Conservation (phyloP, 2,113 vertebrate species). For the Grallaria varia region DNA sequence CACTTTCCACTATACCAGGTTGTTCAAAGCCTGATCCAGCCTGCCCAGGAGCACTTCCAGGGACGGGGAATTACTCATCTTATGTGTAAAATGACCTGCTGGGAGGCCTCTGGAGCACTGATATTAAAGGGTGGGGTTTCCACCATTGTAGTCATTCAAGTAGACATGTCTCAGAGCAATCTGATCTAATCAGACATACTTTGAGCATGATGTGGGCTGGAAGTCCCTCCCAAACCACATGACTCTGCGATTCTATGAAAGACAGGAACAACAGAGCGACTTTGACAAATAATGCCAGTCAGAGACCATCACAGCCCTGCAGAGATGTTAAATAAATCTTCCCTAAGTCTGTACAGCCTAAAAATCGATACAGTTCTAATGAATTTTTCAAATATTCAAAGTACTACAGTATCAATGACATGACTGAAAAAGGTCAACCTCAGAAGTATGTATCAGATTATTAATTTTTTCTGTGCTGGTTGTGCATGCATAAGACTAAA, state of each 20-base stretch:
- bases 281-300: background rate
- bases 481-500: background rate
- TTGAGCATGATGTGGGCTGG: background rate
- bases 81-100: background rate
- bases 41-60: background rate
- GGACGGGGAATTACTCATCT: background rate
- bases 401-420: background rate
- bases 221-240: background rate
- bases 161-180: background rate
- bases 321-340: background rate
- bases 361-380: background rate
- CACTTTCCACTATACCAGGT: background rate
- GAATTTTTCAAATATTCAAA: background rate
- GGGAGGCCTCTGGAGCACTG: background rate
- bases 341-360: background rate
- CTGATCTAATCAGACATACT: background rate
- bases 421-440: background rate
- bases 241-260: background rate
- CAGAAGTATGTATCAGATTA: background rate
- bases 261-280: fast-evolving
- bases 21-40: background rate
- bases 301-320: background rate
- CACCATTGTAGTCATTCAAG: background rate
- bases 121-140: background rate
- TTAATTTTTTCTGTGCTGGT: background rate